Conservation (phyloP, 2,797 vertebrate species). For the Steatocranus sp. region DNA sequence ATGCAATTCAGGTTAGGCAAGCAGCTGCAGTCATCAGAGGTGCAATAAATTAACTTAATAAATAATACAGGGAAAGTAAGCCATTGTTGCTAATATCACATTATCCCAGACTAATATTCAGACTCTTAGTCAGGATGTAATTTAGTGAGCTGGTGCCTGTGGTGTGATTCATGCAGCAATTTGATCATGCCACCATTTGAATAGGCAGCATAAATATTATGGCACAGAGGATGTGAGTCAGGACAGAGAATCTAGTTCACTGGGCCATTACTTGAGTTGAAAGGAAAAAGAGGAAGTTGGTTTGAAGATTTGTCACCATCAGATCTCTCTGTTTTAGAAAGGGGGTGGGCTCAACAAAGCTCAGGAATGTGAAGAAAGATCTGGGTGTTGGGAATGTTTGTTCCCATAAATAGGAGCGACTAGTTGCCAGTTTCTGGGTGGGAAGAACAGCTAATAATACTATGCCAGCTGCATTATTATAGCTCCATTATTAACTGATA, state of each 20-base stretch:
- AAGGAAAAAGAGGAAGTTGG: constrained; percentile 68
- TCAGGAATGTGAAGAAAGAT: constrained; percentile 58
- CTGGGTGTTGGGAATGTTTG: neutral
- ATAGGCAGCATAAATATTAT: constrained; percentile 67
- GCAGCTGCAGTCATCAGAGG: neutral
- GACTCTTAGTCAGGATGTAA: constrained; percentile 53
- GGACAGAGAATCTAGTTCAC: constrained; percentile 49
- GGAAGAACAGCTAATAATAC: neutral
- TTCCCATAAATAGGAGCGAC: neutral
- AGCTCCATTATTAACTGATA: neutral
- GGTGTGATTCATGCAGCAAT: constrained; percentile 35
- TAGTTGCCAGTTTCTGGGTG: neutral
- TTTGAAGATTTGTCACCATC: constrained; percentile 68
- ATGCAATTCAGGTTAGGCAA: neutral
- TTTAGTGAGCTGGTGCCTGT: constrained; percentile 12
- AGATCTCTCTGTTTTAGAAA: constrained; percentile 47
- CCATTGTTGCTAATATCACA: constrained; percentile 4
- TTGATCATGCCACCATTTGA: constrained; percentile 48
- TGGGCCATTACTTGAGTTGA: constrained; percentile 55
- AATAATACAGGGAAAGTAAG: neutral
- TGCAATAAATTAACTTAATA: neutral
- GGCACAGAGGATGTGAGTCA: constrained; percentile 68
- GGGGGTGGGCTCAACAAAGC: constrained; percentile 26
- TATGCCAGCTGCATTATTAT: neutral
- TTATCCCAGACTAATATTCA: constrained; percentile 48